A percentile compares a stretch with the other conserved stretches of the same genome.
Evolutionary conservation across 2,113 vertebrate species (phyloP).

Genomic region (Ranitomeya variabilis): DNA sequence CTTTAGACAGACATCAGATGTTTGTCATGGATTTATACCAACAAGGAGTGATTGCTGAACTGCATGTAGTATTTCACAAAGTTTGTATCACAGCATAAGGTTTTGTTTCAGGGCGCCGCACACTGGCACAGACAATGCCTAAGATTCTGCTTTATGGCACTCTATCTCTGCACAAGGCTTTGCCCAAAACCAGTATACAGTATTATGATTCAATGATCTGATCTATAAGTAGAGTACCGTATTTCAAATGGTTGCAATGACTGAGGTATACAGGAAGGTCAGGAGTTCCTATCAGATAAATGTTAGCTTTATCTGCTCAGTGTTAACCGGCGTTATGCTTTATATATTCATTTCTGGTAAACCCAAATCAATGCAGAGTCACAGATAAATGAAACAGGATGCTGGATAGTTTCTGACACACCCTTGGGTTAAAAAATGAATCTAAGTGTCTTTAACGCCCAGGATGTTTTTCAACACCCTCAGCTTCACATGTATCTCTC

Average conservation of each 20-base stretch:
- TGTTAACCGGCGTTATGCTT: background rate
- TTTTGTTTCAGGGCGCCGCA: background rate
- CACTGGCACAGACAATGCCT: background rate
- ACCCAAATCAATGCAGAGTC: constrained; percentile 37
- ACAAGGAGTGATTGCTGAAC: background rate
- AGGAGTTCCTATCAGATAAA: background rate
- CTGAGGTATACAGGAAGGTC: too few relatives aligned
- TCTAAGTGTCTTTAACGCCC: constrained; percentile 28
- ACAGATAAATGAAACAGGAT: constrained; percentile 52
- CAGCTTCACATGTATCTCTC: background rate
- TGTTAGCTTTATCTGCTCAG: background rate
- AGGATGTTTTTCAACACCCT: constrained; percentile 48
- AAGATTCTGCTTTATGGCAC: too few relatives aligned
- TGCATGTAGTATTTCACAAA: background rate
- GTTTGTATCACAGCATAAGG: background rate
- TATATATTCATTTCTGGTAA: constrained; percentile 8
- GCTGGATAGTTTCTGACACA: constrained; percentile 54
- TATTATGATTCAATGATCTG: background rate
- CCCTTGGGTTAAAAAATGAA: constrained; percentile 46
- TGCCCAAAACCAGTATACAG: background rate
- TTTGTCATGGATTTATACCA: too few relatives aligned
- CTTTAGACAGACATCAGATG: too few relatives aligned
- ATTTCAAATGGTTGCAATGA: too few relatives aligned
- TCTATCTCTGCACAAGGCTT: too few relatives aligned
- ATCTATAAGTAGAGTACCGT: background rate